These are phyloP conservation scores for Hiodon alosoides DNA, from an alignment of 2,113 vertebrate genomes.

Conservation along the genomic window DNA sequence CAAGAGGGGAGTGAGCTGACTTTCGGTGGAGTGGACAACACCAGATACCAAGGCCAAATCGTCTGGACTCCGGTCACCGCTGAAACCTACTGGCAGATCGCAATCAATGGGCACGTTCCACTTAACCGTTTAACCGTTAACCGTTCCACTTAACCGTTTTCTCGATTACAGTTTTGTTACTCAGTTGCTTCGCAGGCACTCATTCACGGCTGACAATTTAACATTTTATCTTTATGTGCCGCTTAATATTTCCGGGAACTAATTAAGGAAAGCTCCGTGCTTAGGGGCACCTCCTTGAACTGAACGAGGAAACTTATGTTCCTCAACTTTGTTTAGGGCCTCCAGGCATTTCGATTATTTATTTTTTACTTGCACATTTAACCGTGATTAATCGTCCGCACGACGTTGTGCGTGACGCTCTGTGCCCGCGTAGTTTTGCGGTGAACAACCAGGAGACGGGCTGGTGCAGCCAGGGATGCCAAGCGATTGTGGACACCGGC, in stretches of 20 bases:
- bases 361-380: too few relatives aligned
- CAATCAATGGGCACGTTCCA: constrained; percentile 39
- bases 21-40: constrained; percentile 43
- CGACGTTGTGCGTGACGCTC: too few relatives aligned
- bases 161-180: neutral
- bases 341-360: too few relatives aligned
- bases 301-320: too few relatives aligned
- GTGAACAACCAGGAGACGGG: constrained; percentile 40
- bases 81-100: constrained; percentile 51
- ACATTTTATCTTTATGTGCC: too few relatives aligned
- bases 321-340: too few relatives aligned
- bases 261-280: too few relatives aligned
- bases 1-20: constrained; percentile 47
- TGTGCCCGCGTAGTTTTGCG: constrained; percentile 41
- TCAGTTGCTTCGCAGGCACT: neutral
- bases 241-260: too few relatives aligned
- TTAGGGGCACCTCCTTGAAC: too few relatives aligned
- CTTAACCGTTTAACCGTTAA: neutral
- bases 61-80: constrained; percentile 50
- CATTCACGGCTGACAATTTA: too few relatives aligned
- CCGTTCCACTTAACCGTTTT: too few relatives aligned
- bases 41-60: constrained; percentile 43
- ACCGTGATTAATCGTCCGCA: too few relatives aligned
- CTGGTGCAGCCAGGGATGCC: constrained; percentile 56
- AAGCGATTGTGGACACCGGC: constrained; percentile 57